Base-by-base conservation (phyloP, 2,888 invertebrate genomes). In the Embidobia sp. region DNA sequence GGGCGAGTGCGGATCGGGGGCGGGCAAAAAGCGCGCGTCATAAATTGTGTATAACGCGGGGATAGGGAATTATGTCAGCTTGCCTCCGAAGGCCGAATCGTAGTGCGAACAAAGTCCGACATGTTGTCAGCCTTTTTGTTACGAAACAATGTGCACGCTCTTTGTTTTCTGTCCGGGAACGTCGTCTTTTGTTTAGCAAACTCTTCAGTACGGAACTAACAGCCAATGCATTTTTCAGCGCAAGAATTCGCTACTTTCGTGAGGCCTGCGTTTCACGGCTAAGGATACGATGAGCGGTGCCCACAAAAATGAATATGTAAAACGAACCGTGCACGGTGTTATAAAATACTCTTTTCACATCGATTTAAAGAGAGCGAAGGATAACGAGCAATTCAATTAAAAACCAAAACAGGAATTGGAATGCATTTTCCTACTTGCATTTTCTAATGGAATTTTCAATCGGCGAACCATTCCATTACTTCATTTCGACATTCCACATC, bases 1-100 rank as follows among this genome's bases (percentile, higher is more conserved):
- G n/a, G n/a, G n/a, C n/a, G n/a, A n/a, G n/a, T n/a, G n/a, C n/a
- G n/a, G n/a, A n/a, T n/a, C n/a, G n/a, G n/a, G n/a, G 33, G 49
- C 33, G 51, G 44, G 26, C n/a, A 44, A 46, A 55, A 67, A 53
- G 49, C 18, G 35, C 44, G 37, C 49, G 59, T 59, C 61, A 55
- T 74, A 66, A 74, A 59, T 57, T 44, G 64, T 44, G 35, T 51
- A 42, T n/a, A 51, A 7, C 46, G 63, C 22, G 10, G 10, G 16
- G 26, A 44, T 18, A 31, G 44, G 27, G 48, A 66, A 73, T 48
- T 48, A 66, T 66, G 64, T 66, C 64, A 59, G 33, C 5, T 11
- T 48, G 16, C 49, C n/a, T n/a, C n/a, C n/a, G 55, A 63, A 59
- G 55, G 63, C 55, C 69, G 64, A 63, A 63, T 63, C 70, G 57